Base-by-base conservation (phyloP, 64 coral and sea anemone species). In the Catalaphyllia jardinei region DNA sequence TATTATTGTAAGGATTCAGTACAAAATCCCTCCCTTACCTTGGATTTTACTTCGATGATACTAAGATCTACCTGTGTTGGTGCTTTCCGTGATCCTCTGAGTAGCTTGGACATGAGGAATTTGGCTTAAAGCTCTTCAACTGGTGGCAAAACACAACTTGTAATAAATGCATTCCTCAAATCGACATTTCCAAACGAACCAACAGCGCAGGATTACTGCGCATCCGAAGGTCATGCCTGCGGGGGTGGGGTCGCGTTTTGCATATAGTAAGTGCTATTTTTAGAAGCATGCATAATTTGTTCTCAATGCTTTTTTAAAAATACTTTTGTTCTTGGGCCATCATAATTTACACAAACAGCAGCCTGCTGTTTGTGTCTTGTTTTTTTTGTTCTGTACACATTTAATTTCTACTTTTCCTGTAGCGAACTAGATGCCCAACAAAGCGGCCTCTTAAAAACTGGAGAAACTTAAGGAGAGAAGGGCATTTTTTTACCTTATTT, bases 41-140 rank as follows among this genome's bases (percentile, higher is more conserved):
- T 99, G 1, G 97, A 99, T 85, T 99, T 99, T 9, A 99, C 87
- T 76, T 99, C 97, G 16, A 95, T 89, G 17, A 89, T 93, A 46
- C 93, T 92, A 31, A 99, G 88, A 83, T 99, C 93, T 18, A 92
- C 49, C 30, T 95, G 91, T 42, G 94, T 99, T 52, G 88, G 87
- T 72, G 82, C 89, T 76, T 92, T 90, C 18, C 87, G 88, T 54
- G 95, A 73, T 88, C 88, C 76, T 83, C 80, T 96, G 25, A 93
- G 95, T 78, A 96, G 87, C 77, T 93, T 93, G 78, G 95, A 93
- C 95, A 96, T 96, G 13, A 67, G 92, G 74, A 89, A 89, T 93
- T 77, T 18, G 76, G 19, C 12, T 57, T 89, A 54, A 42, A 93
- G 77, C 5, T 62, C 73, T 88, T 88, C 78, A 82, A 88, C 74